Conservation (phyloP, 1,140 invertebrate species). For the Hycleus phaleratus region DNA sequence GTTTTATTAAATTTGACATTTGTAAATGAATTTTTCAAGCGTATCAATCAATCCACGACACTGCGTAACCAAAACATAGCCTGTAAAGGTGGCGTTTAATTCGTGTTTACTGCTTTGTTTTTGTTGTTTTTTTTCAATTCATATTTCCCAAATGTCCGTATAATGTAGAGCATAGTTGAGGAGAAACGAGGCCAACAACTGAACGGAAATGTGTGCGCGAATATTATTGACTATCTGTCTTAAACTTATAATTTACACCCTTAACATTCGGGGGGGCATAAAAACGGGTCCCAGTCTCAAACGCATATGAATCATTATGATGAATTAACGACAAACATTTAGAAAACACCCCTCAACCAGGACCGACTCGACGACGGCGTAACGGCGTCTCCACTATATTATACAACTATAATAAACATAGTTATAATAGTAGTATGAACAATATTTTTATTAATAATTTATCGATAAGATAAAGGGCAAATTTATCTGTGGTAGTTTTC, state of each 20-base stretch:
- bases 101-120: too few species aligned
- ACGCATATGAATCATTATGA: slow-evolving; percentile 44
- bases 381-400: slow-evolving; percentile 9
- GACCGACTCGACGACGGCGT: slow-evolving; percentile 14
- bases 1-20: too few species aligned
- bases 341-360: slow-evolving; percentile 39
- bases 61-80: too few species aligned
- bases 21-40: too few species aligned
- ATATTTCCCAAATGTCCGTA: too few species aligned
- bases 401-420: neutral
- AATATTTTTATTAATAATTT: too few species aligned
- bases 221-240: slow-evolving; percentile 43
- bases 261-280: slow-evolving; percentile 39
- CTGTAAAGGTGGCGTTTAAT: too few species aligned
- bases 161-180: too few species aligned
- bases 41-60: too few species aligned
- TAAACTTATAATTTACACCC: slow-evolving; percentile 43
- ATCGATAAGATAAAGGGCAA: too few species aligned
- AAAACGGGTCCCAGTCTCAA: slow-evolving; percentile 41
- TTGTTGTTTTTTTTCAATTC: too few species aligned
- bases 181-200: neutral
- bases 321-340: slow-evolving; percentile 44
- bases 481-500: too few species aligned
- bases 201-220: slow-evolving; percentile 24
- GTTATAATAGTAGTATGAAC: neutral